These are phyloP conservation scores for Ochropleura leucogaster DNA, from an alignment of 2,888 invertebrate genomes.

Conservation along the genomic window DNA sequence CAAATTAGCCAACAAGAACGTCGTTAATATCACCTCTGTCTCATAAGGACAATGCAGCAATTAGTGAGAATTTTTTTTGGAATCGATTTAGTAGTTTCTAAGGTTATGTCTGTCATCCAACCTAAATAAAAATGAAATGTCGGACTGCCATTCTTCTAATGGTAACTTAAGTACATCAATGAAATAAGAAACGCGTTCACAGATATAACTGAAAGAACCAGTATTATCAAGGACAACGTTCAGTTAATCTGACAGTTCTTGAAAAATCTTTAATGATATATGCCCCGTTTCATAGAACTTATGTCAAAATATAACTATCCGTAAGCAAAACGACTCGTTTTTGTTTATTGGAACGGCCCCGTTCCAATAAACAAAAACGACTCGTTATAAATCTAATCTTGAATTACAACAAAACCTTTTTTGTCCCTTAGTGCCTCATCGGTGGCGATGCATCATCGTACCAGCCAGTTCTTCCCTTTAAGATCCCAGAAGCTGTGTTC, in stretches of 20 bases:
- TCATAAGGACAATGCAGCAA: background rate
- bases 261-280: too few species aligned
- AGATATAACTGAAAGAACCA: too few species aligned
- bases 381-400: background rate
- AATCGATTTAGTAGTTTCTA: background rate
- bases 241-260: too few species aligned
- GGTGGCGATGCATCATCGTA: constrained; percentile 85
- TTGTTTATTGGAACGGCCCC: too few species aligned
- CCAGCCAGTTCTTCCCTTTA: constrained; percentile 84
- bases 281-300: too few species aligned
- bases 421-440: constrained; percentile 79
- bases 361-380: too few species aligned
- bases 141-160: background rate
- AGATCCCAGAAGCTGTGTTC: constrained; percentile 78
- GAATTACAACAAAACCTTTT: background rate
- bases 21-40: background rate
- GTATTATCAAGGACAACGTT: too few species aligned
- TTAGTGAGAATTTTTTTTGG: background rate
- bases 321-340: too few species aligned
- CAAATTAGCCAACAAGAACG: background rate
- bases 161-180: background rate
- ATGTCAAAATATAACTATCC: too few species aligned
- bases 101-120: background rate
- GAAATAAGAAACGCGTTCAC: too few species aligned
- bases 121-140: background rate